Base-by-base conservation (phyloP, 2,888 invertebrate genomes). In the Dynastes tityus region DNA sequence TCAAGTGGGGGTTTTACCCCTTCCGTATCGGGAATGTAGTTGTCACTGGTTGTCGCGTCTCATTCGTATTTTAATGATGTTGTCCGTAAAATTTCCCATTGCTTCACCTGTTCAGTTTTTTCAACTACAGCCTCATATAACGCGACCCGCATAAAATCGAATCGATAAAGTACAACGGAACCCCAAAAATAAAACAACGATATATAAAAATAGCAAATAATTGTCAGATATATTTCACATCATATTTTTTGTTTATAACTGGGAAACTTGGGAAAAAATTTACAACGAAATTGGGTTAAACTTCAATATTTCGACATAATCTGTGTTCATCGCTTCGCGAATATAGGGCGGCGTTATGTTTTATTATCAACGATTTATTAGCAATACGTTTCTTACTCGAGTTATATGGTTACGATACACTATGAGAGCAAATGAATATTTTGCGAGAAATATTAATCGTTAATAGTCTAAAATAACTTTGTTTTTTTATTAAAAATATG, bases 201-300 rank as follows among this genome's bases (percentile, higher is more conserved):
- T 82, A 82, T 80, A 80, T 80, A 81, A 81, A 80, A 81, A 81
- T 81, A 81, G 76, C 80, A 79, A 82, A 82, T 82, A 82, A 82
- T 82, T 82, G 82, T 82, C 82, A 80, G 74, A 76, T 65, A 78
- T 64, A 81, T 79, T 79, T 82, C 80, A 73, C 58, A 73, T 73
- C 73, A 4, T 61, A 58, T 73, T 73, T 73, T 73, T 61, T 73
- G 73, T 73, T 73, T 40, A 73, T 73, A 73, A 73, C 73, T 73
- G 16, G 73, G 58, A 58, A 73, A 58, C 73, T 58, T 40, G 58
- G 73, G 73, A 77, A 81, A 81, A 82, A 82, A 81, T 82, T 81
- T 80, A 78, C 73, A 78, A 70, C 80, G 78, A 79, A 82, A 82
- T 80, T 80, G 82, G 82, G 80, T 80, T 82, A 81, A 81, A 77